Evolutionary conservation across 2,797 vertebrate genomes (phyloP).

Genomic region (Anniella stebbinsi): DNA sequence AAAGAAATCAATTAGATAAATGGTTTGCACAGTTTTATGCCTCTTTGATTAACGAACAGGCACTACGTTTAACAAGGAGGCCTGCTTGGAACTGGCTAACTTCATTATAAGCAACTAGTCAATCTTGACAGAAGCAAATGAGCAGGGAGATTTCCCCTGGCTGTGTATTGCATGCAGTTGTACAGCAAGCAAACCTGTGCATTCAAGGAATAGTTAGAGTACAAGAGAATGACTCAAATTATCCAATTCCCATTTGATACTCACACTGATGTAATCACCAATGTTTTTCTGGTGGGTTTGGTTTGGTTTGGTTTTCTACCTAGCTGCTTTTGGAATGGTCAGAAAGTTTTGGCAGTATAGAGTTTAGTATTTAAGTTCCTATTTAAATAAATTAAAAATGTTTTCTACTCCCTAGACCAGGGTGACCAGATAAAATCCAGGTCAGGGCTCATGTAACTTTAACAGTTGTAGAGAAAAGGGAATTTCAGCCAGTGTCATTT

Average conservation of each 20-base stretch:
- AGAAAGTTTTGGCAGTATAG: constrained; percentile 26
- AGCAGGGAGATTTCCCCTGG: constrained; percentile 4
- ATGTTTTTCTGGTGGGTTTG: constrained; percentile 1
- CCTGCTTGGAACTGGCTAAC: constrained; percentile 28
- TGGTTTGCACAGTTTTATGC: neutral
- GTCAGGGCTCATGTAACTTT: too few relatives aligned
- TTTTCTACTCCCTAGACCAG: constrained; percentile 30
- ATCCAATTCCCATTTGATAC: constrained; percentile 39
- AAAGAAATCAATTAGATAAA: neutral
- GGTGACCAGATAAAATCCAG: too few relatives aligned
- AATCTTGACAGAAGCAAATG: constrained; percentile 11
- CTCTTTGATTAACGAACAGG: neutral
- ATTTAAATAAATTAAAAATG: constrained; percentile 38
- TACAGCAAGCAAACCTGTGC: neutral
- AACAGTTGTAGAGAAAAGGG: too few relatives aligned
- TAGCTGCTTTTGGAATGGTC: constrained; percentile 21
- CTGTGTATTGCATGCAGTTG: constrained; percentile 15
- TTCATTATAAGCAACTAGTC: constrained; percentile 32
- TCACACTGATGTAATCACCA: neutral
- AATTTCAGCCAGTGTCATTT: too few relatives aligned
- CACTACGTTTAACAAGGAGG: neutral
- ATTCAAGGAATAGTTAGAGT: constrained; percentile 52
- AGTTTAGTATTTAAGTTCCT: constrained; percentile 46
- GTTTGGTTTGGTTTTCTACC: constrained; percentile 43
- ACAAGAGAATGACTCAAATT: constrained; percentile 42